Percentiles rank a stretch among this genome's conserved stretches.
These are phyloP conservation scores for Meriones psammophilus DNA, from an alignment of 2,797 vertebrate species.

Conservation along the genomic window DNA sequence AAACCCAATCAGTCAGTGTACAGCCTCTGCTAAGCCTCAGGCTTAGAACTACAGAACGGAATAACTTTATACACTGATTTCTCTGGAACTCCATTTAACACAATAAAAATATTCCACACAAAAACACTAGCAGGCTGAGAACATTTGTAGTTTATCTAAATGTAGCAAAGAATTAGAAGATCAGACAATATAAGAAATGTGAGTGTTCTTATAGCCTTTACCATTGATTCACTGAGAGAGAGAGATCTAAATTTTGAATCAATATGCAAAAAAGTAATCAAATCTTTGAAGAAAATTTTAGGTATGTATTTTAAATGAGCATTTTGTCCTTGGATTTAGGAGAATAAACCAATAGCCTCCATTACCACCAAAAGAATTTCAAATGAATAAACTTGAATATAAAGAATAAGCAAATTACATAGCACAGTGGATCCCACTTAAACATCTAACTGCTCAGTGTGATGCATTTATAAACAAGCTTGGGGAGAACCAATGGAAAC, in stretches of 20 bases:
- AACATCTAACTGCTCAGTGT: conserved; percentile 80
- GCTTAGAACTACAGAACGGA: not conserved
- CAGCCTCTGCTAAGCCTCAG: not conserved
- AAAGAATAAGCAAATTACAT: conserved; percentile 86
- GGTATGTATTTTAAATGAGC: not conserved
- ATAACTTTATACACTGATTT: not conserved
- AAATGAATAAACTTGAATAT: conserved; percentile 81
- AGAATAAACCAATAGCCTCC: conserved; percentile 78
- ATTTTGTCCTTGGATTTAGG: conserved; percentile 73
- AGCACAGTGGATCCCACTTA: conserved; percentile 83
- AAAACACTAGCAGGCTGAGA: not conserved
- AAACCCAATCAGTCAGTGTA: conserved; percentile 7
- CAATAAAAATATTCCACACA: conserved; percentile 45
- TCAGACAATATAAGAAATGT: not conserved
- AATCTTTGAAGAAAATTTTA: conserved; percentile 50
- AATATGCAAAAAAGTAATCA: not conserved
- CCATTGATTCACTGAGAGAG: not conserved
- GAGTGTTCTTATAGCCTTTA: conserved; percentile 10
- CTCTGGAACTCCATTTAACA: conserved; percentile 14
- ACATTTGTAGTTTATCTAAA: not conserved
- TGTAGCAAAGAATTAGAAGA: conserved; percentile 53
- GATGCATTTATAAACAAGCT: conserved; percentile 82
- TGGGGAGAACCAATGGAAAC: conserved; percentile 57
- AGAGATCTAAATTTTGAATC: not conserved
- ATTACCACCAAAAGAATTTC: conserved; percentile 83